phyloP scores from a whole-genome alignment of 2,888 invertebrate species.

The Dinocampus coccinellae region DNA sequence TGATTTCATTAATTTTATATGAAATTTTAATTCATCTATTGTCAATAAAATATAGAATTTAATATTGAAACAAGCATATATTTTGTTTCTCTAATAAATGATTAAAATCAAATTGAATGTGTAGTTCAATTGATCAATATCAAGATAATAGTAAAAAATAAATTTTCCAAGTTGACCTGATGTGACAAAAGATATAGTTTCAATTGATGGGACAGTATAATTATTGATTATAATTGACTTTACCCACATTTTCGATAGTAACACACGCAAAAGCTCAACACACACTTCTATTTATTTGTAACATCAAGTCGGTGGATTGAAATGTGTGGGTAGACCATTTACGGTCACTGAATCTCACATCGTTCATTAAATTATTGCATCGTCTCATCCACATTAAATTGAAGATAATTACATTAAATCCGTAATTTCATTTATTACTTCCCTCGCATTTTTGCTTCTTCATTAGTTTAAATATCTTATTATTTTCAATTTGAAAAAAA shows the following conservation, averaged over 20 bases:
- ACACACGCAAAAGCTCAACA: neutral
- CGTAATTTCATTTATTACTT: neutral
- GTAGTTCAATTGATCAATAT: neutral
- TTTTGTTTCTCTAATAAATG: neutral
- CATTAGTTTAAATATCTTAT: neutral
- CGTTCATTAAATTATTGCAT: slow-evolving; percentile 1
- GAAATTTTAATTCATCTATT: neutral
- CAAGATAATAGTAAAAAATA: neutral
- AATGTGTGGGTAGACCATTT: neutral
- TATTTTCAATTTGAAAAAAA: neutral
- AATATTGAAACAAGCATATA: neutral
- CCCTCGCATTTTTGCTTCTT: neutral
- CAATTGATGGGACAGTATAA: neutral
- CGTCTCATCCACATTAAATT: neutral
- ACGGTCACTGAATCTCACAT: slow-evolving; percentile 1
- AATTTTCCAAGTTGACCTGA: neutral
- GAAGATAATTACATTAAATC: neutral
- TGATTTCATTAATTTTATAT: too few species aligned
- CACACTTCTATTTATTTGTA: neutral
- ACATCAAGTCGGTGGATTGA: neutral
- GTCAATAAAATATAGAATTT: neutral
- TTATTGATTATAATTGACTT: slow-evolving; percentile 9
- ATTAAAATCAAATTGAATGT: neutral
- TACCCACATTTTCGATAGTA: neutral
- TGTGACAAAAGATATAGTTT: neutral